Conservation (phyloP, 1,140 invertebrate genomes). For the Ooceraea biroi region DNA sequence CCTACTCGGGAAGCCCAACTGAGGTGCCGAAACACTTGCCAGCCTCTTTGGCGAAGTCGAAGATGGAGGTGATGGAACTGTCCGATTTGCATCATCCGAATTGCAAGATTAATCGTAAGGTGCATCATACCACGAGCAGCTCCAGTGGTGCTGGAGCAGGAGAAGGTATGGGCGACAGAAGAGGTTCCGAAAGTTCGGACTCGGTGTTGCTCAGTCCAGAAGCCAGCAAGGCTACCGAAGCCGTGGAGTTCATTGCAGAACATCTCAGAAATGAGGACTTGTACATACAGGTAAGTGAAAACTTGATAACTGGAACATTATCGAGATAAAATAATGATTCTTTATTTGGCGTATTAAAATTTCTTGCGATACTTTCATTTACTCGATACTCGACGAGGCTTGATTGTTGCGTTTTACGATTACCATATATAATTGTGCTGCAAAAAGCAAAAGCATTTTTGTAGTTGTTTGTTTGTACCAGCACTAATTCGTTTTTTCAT, state of each 20-base stretch:
- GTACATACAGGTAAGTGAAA: constrained; percentile 94
- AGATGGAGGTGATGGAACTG: constrained; percentile 97
- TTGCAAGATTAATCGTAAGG: constrained; percentile 96
- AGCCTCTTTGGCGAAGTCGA: constrained; percentile 88
- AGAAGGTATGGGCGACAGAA: constrained; percentile 88
- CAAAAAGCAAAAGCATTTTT: background rate
- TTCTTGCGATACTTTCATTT: no score
- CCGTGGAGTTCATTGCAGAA: constrained; percentile 99
- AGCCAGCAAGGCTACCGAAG: constrained; percentile 97
- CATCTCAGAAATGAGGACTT: constrained; percentile 98
- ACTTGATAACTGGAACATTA: no score
- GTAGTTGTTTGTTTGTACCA: no score
- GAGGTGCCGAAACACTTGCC: constrained; percentile 92
- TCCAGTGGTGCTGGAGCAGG: constrained; percentile 88
- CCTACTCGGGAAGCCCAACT: constrained; percentile 91
- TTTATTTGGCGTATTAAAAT: background rate
- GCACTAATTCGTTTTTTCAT: background rate
- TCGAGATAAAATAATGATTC: background rate
- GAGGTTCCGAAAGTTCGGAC: constrained; percentile 96
- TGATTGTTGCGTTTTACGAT: no score
- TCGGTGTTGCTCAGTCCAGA: constrained; percentile 96
- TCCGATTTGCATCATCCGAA: constrained; percentile 98
- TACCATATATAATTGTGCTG: background rate
- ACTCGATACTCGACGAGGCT: no score
- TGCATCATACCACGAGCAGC: constrained; percentile 86